Evolutionary conservation across 2,888 invertebrate species (phyloP).

Genomic region (Eristalis pertinax): DNA sequence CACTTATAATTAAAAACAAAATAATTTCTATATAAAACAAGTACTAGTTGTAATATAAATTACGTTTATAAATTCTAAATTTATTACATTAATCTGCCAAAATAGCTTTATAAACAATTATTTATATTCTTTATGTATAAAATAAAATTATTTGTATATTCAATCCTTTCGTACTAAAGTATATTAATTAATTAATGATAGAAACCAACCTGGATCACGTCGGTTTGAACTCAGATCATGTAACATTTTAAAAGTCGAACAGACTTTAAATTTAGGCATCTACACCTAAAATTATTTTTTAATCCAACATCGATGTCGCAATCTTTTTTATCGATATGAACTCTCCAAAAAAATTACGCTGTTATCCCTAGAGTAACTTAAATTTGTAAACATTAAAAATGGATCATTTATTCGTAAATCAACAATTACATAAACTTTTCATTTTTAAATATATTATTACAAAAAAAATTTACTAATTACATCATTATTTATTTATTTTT

Average conservation of each 20-base stretch:
- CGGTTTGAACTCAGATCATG: conserved; percentile 95
- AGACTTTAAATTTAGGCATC: conserved; percentile 86
- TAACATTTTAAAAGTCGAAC: conserved; percentile 92
- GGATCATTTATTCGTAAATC: conserved; percentile 83
- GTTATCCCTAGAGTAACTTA: conserved; percentile 93
- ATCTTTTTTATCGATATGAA: conserved; percentile 88
- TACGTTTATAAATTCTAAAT: conserved; percentile 87
- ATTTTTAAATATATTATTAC: conserved; percentile 74
- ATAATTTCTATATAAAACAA: conserved; percentile 82
- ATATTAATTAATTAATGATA: conserved; percentile 85
- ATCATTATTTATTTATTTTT: conserved; percentile 83
- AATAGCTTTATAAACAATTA: conserved; percentile 81
- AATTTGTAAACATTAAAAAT: conserved; percentile 85
- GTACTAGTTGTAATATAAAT: conserved; percentile 83
- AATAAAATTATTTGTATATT: conserved; percentile 82
- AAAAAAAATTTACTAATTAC: conserved; percentile 83
- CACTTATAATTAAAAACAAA: conserved; percentile 81
- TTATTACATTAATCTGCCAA: conserved; percentile 87
- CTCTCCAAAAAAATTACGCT: conserved; percentile 90
- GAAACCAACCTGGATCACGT: conserved; percentile 93
- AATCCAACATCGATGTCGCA: conserved; percentile 96
- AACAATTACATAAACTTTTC: conserved; percentile 81
- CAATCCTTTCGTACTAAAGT: conserved; percentile 92
- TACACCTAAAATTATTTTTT: conserved; percentile 86
- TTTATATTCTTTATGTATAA: conserved; percentile 78